These are phyloP conservation scores for Ylistrum balloti DNA, from an alignment of 1,140 invertebrate species.

Conservation along the genomic window DNA sequence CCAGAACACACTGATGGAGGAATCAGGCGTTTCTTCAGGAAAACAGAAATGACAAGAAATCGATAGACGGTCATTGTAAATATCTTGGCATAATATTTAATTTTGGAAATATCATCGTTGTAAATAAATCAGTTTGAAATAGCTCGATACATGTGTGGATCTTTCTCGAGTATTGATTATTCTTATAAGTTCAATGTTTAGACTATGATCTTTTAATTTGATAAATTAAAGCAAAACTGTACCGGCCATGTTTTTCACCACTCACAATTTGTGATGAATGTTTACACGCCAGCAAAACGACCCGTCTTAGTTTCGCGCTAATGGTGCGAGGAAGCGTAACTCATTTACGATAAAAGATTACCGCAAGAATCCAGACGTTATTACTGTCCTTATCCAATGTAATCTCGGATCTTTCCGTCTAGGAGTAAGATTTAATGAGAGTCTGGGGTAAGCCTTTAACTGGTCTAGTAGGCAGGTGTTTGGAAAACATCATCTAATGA, in stretches of 20 bases:
- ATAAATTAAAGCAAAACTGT: too few relatives aligned
- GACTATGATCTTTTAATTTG: too few relatives aligned
- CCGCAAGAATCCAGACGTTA: background rate
- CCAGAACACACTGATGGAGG: background rate
- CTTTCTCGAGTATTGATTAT: too few relatives aligned
- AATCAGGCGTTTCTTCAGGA: too few relatives aligned
- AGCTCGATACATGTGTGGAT: too few relatives aligned
- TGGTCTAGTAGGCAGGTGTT: slow-evolving; percentile 13
- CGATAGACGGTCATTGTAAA: too few relatives aligned
- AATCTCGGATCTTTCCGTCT: background rate
- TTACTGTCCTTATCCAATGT: background rate
- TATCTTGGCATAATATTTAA: too few relatives aligned
- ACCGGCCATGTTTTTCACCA: too few relatives aligned
- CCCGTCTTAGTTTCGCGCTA: background rate
- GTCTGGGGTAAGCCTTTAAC: background rate
- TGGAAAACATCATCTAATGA: background rate
- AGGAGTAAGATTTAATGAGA: background rate
- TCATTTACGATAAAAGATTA: slow-evolving; percentile 7
- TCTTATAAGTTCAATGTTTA: too few relatives aligned
- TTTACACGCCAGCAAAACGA: background rate
- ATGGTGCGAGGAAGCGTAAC: background rate
- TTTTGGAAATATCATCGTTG: too few relatives aligned
- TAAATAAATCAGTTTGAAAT: too few relatives aligned
- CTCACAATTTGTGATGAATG: background rate
- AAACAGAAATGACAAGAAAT: too few relatives aligned